Percentiles rank a stretch among this genome's conserved stretches.
phyloP scores from a whole-genome alignment of 1,140 invertebrate species.

The Brachionus manjavacas region DNA sequence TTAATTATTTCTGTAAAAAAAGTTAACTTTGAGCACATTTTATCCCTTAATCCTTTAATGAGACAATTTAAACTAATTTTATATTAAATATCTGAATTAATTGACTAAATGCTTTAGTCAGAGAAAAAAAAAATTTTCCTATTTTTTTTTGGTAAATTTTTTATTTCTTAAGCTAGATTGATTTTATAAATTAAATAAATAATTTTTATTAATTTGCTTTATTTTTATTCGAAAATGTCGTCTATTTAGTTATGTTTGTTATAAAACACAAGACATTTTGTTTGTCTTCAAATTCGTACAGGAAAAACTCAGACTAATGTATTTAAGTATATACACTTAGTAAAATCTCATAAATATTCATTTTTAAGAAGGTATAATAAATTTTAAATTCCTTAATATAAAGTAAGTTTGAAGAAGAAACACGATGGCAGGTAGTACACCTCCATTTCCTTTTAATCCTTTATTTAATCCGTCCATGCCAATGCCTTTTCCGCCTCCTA shows the following conservation, averaged over 20 bases:
- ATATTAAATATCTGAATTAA: neutral
- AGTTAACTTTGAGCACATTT: neutral
- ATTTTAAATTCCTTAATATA: neutral
- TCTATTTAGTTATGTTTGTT: too few relatives aligned
- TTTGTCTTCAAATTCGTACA: neutral
- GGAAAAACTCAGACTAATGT: neutral
- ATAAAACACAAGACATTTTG: too few relatives aligned
- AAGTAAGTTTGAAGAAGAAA: neutral
- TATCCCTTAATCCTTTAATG: neutral
- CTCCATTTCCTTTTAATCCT: constrained; percentile 29
- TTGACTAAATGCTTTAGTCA: neutral
- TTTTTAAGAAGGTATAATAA: neutral
- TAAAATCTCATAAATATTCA: neutral
- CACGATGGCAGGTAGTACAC: neutral
- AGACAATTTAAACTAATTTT: neutral
- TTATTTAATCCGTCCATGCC: constrained; percentile 29
- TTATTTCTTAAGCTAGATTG: too few relatives aligned
- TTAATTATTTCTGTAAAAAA: neutral
- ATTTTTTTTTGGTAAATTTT: too few relatives aligned
- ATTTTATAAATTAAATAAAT: too few relatives aligned
- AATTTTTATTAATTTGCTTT: too few relatives aligned
- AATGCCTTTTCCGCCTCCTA: constrained; percentile 19
- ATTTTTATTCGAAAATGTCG: too few relatives aligned
- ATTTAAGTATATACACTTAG: neutral
- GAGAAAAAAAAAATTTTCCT: neutral